Evolutionary conservation across 2,113 vertebrate genomes (phyloP), one percentile per base, ranked within the genome.

Genomic region (Sylvietta virens): DNA sequence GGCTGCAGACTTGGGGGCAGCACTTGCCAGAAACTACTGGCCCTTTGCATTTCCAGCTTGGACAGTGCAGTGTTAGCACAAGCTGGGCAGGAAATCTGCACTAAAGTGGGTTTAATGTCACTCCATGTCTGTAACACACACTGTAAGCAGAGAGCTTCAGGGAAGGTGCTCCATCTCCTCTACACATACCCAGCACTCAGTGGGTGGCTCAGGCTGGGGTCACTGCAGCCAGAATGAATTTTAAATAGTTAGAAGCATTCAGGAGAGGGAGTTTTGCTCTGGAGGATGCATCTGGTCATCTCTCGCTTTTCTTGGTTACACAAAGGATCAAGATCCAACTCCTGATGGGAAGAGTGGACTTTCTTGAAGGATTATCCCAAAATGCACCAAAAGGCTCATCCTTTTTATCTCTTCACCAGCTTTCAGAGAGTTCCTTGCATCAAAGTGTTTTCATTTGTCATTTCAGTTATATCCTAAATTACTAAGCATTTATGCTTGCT

Each of bases 401-500:
- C 54, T 73, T n/a, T n/a, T 13, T 8, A 22, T 71, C 28, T 61
- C 42, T 84, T 48, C 44, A 19, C 9, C 31, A 58, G 60, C 54
- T 53, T 84, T 70, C 13, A 1, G n/a, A 64, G 42, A 64, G 13
- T 42, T 45, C 53, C n/a, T 45, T 15, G 7, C 73, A 53, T 84
- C 35, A 39, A 40, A 84, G 66, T 23, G 12, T 47, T 85, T 67
- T 50, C 35, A 64, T 86, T 86, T 91, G 78, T 71, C 81, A 79
- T 93, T 64, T 91, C 31, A 7, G 70, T 91, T 84, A 35, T 72
- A 16, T 89, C 51, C 87, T 58, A 85, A 89, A 87, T 89, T 79
- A 56, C 90, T 16, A 47, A 56, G 69, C 92, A 89, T 93, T 87
- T 93, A 79, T 8, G 24, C 61, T 74, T 28, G 78, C 73, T 96